Conservation (phyloP, 2,888 invertebrate genomes). For the Drosophila niveifrons region DNA sequence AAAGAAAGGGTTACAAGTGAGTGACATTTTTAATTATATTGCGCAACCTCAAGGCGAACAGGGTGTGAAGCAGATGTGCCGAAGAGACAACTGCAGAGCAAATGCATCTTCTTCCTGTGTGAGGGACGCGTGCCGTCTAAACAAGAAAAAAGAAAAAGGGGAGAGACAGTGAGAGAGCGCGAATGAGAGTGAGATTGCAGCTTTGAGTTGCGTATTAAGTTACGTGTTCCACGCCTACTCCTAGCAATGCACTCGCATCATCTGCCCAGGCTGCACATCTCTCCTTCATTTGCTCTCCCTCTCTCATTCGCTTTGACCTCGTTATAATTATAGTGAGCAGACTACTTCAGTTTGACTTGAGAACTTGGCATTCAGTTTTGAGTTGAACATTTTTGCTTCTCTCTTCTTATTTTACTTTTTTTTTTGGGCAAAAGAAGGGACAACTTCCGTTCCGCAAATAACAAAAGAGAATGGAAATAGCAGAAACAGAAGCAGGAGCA, state of each 20-base stretch:
- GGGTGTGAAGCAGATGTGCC: constrained; percentile 55
- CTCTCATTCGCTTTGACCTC: constrained; percentile 65
- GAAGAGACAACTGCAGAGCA: constrained; percentile 42
- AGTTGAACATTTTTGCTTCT: constrained; percentile 1
- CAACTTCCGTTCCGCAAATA: constrained; percentile 63
- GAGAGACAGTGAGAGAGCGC: background rate
- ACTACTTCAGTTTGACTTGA: constrained; percentile 74
- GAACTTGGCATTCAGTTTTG: constrained; percentile 46
- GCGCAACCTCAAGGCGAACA: constrained; percentile 8
- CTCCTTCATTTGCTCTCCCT: background rate
- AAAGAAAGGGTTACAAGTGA: constrained; percentile 67
- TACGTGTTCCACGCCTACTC: constrained; percentile 63
- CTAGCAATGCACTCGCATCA: constrained; percentile 29
- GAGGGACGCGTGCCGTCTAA: constrained; percentile 63
- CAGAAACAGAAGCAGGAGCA: constrained; percentile 9
- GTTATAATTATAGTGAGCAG: constrained; percentile 72
- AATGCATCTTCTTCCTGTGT: constrained; percentile 66
- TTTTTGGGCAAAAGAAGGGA: constrained; percentile 64
- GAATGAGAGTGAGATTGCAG: constrained; percentile 53
- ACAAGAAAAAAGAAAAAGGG: background rate
- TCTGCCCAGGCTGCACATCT: constrained; percentile 34
- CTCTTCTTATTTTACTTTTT: constrained; percentile 3
- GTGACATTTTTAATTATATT: constrained; percentile 66
- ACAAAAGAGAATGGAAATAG: constrained; percentile 58
- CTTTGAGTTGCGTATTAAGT: constrained; percentile 68